Conservation (phyloP, 2,113 vertebrate genomes). For the Trochalopteron elliotii region DNA sequence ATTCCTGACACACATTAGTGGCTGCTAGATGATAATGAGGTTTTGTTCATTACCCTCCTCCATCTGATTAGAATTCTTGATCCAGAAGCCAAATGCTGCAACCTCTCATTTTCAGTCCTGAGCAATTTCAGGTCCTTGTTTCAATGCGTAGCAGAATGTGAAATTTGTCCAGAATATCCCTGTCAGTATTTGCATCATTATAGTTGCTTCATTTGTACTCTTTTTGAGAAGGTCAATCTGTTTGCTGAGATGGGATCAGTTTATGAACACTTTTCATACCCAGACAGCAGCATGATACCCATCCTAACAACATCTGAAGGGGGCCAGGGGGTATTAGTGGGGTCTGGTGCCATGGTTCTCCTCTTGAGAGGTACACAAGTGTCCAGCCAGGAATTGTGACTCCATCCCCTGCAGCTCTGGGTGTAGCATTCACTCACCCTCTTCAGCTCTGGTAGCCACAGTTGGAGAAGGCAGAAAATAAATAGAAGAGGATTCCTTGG, state of each 20-base stretch:
- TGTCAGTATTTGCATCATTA: background rate
- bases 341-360: background rate
- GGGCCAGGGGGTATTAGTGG: background rate
- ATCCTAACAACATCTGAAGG: background rate
- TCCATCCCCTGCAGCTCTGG: background rate
- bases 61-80: constrained; percentile 18
- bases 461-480: background rate
- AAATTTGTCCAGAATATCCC: constrained; percentile 7
- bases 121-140: constrained; percentile 19
- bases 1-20: background rate
- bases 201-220: background rate
- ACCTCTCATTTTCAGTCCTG: constrained; percentile 24
- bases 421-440: background rate
- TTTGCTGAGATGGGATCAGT: background rate
- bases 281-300: background rate
- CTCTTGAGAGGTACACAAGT: background rate
- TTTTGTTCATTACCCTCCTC: constrained; percentile 18
- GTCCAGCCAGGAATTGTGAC: background rate
- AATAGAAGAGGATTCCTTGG: background rate
- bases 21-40: constrained; percentile 12
- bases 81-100: constrained; percentile 27
- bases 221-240: background rate
- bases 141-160: background rate
- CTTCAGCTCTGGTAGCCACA: background rate
- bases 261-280: background rate